Evolutionary conservation across 1,140 invertebrate genomes (phyloP), one percentile per base, ranked within the genome.

Genomic region (Limonius californicus): DNA sequence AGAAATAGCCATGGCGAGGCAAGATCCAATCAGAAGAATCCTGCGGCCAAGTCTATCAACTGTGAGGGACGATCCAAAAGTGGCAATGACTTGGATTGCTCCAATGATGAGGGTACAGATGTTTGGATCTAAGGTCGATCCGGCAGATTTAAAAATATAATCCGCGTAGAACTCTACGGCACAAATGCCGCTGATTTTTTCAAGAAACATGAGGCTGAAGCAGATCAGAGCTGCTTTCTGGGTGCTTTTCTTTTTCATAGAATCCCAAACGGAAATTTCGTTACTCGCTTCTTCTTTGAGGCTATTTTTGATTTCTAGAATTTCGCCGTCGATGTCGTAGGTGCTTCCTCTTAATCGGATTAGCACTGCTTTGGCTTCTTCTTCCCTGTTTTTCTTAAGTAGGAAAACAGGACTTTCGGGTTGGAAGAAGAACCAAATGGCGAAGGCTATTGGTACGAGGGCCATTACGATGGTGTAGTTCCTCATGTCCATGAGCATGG

Each of bases 101-200:
- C 87, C 91, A 15, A 94, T 80, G 53, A 92, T 81, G 30, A 93
- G 88, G 0, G 90, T 84, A 1, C 80, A 81, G 0, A 80, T 70
- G 67, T 80, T 80, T 0, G 85, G 71, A 30, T 82, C 70, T 6
- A 93, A 61, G 0, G 53, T 57, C 7, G 66, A 62, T n/a, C 59
- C 61, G 12, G 72, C 62, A 7, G 59, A 59, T 18, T 55, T 35
- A 59, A 80, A 84, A 67, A 81, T 84, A 0, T 68, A 70, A 3
- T 78, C 76, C 0, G 82, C 79, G 64, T 85, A 87, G 69, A 86
- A 85, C 68, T 86, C 82, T n/a, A 88, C 78, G 14, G 82, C 84
- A 72, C 85, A 82, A 30, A 83, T 76, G 7, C 82, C 83, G 42
- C 80, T 83, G 14, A 88, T 74, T 70, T 90, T 88, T 72, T 89